Base-by-base conservation (phyloP, 2,888 invertebrate species). In the Drosophila merina region DNA sequence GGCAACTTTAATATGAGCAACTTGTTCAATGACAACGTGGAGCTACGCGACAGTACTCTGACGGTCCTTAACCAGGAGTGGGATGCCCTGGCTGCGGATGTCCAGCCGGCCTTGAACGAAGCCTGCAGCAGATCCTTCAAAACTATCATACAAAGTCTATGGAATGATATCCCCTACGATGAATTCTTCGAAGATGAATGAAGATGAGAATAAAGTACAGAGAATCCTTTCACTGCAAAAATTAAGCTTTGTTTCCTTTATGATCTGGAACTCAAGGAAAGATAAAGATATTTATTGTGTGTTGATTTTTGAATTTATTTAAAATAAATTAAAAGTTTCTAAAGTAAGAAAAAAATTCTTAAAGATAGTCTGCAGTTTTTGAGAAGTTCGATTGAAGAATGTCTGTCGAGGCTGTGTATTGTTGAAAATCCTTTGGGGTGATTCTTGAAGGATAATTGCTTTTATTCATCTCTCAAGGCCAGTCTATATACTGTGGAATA, bases 41-140 rank as follows among this genome's bases (percentile, higher is more conserved):
- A 75, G 1, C 62, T 89, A 6, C 72, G 80, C 2, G 81, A 89
- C 2, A 89, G 77, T 56, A 88, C 88, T 3, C n/a, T 86, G 30
- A 68, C 76, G 51, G 64, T 87, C 5, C 55, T 89, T 0, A 89
- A 89, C 44, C 77, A 79, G 10, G 77, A 89, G 36, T 89, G 86
- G 83, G 36, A 66, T 3, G 31, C 74, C 0, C 51, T 89, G 7
- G 74, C 80, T n/a, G 56, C 58, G 28, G 86, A 88, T 14, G 56
- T 89, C 7, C 75, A 79, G 36, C 88, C 89, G 0, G 59, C 58
- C 30, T 67, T 89, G 14, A 70, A 69, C 9, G 76, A 67, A 3
- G 87, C 72, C 3, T 6, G 52, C 3, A 68, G 73, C 52, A 38
- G 56, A 0, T 51, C 52, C 25, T 55, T 72, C 0, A 42, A 14